Base-by-base conservation (phyloP, 2,113 vertebrate genomes). In the Hyperopisus bebe region DNA sequence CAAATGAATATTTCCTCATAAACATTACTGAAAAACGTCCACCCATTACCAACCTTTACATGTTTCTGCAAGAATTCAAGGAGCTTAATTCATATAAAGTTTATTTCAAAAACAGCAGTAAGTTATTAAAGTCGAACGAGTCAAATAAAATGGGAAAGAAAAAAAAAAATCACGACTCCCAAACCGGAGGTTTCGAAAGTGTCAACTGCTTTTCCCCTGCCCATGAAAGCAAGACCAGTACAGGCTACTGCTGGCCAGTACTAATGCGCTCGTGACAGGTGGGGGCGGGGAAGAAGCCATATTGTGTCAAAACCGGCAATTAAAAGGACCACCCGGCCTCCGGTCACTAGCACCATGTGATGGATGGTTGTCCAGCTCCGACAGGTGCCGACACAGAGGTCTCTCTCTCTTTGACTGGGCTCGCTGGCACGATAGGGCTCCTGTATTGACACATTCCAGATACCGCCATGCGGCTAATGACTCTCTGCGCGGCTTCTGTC, bases 331-430 rank as follows among this genome's bases (percentile, higher is more conserved):
- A 98, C 97, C 97, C 97, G 97, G 97, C 97, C 97, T 96, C 97
- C 96, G 94, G 95, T 97, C 97, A 96, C 96, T 96, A 96, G 96
- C 96, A 95, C 96, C 96, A 95, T 92, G 92, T 97, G 97, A 97
- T 97, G 97, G 97, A 98, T 98, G 96, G 97, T 98, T 97, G 97
- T 99, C 97, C 96, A 97, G 94, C 94, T 95, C 96, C 97, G 97
- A 98, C 95, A 97, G 97, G 96, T 97, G 95, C 93, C 93, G 95
- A 95, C 93, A 92, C 94, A 93, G 95, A 96, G 94, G 94, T 74
- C 44, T 90, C 87, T 88, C 48, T 10, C 87, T 84, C 15, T 53
- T 89, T 62, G 39, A 3, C 80, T 21, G 46, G 53, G 80, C 53
- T 85, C 24, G 2, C 35, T 48, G 96, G 92, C 93, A 94, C 94